Evolutionary conservation across 2,888 invertebrate species (phyloP), one percentile per base, ranked within the genome.

Genomic region (Leucophenga montana): DNA sequence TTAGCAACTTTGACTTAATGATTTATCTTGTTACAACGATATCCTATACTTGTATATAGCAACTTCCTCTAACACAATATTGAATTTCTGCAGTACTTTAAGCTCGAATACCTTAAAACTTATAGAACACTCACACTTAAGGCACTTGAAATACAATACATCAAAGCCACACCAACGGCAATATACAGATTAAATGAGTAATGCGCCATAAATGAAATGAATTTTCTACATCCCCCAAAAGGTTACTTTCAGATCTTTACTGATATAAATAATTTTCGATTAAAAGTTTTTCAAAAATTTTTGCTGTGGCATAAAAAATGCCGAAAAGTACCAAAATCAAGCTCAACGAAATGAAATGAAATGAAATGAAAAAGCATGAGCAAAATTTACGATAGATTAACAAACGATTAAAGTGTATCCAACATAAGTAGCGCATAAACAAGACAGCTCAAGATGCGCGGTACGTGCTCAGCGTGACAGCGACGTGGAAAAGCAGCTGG

Each of bases 341-440:
- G 46, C 46, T n/a, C n/a, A 46, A 46, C 46, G 1, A 46, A n/a
- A 46, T 6, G 8, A 44, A 44, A n/a, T n/a, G n/a, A 27, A 27
- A 27, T 27, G 46, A 13, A 46, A n/a, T 46, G n/a, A 46, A 13
- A 44, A 46, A 46, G n/a, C 46, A 13, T 14, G 61, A 61, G 71
- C 53, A 68, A 74, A 78, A 80, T 82, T 82, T 81, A 82, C 82
- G 79, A 81, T 74, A 82, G 82, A 82, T 82, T 82, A 82, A 81
- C 81, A 79, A 82, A 81, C 82, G 83, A 82, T 82, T 82, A 82
- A 82, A 81, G 77, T 74, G 73, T 84, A 80, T 79, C 78, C 54
- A 56, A 22, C 56, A 66, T 18, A 66, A 54, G 39, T 50, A 66
- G 56, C 39, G 56, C 68, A 71, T 72, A 78, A 74, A 54, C 75